Conservation (phyloP, 2,888 invertebrate species). For the Agrotis puta region DNA sequence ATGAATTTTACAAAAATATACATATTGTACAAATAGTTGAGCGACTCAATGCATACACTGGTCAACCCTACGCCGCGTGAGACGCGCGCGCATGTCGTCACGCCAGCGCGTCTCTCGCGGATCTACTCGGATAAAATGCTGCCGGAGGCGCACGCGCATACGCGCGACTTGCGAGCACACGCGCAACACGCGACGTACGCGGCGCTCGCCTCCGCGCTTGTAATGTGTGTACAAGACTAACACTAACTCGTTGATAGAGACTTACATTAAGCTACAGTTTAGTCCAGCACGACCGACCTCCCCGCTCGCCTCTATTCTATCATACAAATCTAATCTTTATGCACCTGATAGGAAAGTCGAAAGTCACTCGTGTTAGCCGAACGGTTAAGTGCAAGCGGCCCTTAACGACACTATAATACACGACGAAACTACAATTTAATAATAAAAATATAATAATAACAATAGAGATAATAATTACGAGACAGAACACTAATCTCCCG, state of each 20-base stretch:
- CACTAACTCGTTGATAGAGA: conserved; percentile 89
- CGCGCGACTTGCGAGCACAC: no score
- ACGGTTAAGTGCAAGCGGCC: conserved; percentile 64
- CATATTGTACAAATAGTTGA: conserved; percentile 89
- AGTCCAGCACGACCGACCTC: conserved; percentile 72
- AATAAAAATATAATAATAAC: conserved; percentile 67
- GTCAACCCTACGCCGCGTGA: conserved; percentile 71
- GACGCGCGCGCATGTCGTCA: conserved; percentile 16
- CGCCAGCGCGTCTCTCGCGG: not conserved
- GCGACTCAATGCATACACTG: conserved; percentile 83
- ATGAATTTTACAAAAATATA: conserved; percentile 90
- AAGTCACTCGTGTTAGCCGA: conserved; percentile 68
- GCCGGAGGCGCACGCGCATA: conserved; percentile 13
- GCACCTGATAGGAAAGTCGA: conserved; percentile 75
- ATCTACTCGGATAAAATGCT: not conserved
- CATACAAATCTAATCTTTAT: conserved; percentile 72
- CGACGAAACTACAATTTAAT: conserved; percentile 63
- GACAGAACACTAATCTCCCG: conserved; percentile 66
- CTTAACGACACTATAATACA: conserved; percentile 58
- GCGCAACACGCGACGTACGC: no score
- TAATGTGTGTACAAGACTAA: conserved; percentile 73
- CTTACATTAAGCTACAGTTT: conserved; percentile 77
- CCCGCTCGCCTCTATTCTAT: conserved; percentile 68
- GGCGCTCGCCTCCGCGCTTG: conserved; percentile 42
- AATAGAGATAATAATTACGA: conserved; percentile 63